These are phyloP conservation scores for Chromoteleia sp. DNA, from an alignment of 2,888 invertebrate genomes.

Conservation along the genomic window DNA sequence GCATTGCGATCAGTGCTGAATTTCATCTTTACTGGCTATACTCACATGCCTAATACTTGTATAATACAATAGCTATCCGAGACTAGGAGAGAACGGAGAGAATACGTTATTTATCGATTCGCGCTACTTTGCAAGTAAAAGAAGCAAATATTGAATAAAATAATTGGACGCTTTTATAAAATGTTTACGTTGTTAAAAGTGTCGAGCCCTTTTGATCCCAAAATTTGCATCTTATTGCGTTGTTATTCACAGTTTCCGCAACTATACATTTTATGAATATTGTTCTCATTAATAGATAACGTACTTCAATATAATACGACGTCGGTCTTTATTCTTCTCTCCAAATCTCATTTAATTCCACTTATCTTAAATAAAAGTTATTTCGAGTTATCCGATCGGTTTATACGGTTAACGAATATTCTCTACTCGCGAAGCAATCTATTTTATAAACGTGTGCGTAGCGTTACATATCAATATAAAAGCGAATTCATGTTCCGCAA, in stretches of 20 bases:
- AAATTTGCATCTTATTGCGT: slow-evolving; percentile 57
- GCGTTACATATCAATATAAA: slow-evolving; percentile 32
- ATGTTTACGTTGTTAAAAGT: slow-evolving; percentile 54
- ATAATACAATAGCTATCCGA: slow-evolving; percentile 48
- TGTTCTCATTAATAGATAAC: too few species aligned
- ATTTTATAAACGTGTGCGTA: slow-evolving; percentile 22
- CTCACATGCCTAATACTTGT: slow-evolving; percentile 30
- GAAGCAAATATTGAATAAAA: slow-evolving; percentile 56
- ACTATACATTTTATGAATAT: slow-evolving; percentile 10
- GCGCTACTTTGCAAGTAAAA: slow-evolving; percentile 70
- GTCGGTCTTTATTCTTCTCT: too few species aligned
- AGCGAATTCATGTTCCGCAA: slow-evolving; percentile 49
- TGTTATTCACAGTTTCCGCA: slow-evolving; percentile 1
- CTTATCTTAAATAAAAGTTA: slow-evolving; percentile 13
- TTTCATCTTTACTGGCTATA: slow-evolving; percentile 47
- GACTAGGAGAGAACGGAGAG: slow-evolving; percentile 58
- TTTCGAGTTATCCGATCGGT: slow-evolving; percentile 19
- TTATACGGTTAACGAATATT: slow-evolving; percentile 26
- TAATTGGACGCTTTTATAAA: slow-evolving; percentile 55
- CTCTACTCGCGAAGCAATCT: slow-evolving; percentile 15
- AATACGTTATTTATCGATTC: slow-evolving; percentile 69
- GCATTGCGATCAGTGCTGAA: slow-evolving; percentile 13
- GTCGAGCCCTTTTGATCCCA: slow-evolving; percentile 10
- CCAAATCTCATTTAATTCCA: neutral
- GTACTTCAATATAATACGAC: too few species aligned